Base-by-base conservation (phyloP, 2,113 vertebrate species). In the Hemichromis elongatus region DNA sequence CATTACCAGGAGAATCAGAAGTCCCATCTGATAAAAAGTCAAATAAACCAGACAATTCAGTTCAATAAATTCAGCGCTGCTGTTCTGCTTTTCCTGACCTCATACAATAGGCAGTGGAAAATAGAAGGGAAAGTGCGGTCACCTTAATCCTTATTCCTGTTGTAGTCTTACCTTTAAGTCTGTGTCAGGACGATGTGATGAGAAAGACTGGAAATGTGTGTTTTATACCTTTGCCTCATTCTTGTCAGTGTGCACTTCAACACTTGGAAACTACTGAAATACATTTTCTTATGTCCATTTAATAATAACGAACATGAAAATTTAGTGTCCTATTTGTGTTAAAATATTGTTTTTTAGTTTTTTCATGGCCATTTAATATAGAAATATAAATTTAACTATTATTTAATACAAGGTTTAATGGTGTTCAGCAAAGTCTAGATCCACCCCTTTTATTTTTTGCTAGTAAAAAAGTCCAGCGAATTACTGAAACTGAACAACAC, bases 1-100 rank as follows among this genome's bases (percentile, higher is more conserved):
- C 79, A 89, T 52, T 56, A 50, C 26, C 56, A 85, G 21, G 1
- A 89, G 50, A 55, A 88, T 26, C 24, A 89, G 12, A 6, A 52
- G 8, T 18, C 8, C 5, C 92, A 93, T 93, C 90, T 92, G 11
- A 85, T 70, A 61, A 18, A 84, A 52, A 81, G 16, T 56, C 26
- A 77, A 42, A 26, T 6, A 28, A 9, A 68, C 4, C 54, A 26
- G 9, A 37, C 37, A 4, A 7, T 70, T 70, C 37, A 45, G 12
- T 42, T 42, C 13, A 16, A 42, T 16, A 9, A 24, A 26, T 70
- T 13, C 63, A 16, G 63, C 13, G 30, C 59, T n/a, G 59, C n/a
- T 5, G 4, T 7, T 14, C 7, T 9, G 63, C 35, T 68, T 68
- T 68, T 70, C 8, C 21, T 45, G 63, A 26, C 33, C 19, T 66